Base-by-base conservation (phyloP, 2,888 invertebrate species). In the Microctonus hyperodae region DNA sequence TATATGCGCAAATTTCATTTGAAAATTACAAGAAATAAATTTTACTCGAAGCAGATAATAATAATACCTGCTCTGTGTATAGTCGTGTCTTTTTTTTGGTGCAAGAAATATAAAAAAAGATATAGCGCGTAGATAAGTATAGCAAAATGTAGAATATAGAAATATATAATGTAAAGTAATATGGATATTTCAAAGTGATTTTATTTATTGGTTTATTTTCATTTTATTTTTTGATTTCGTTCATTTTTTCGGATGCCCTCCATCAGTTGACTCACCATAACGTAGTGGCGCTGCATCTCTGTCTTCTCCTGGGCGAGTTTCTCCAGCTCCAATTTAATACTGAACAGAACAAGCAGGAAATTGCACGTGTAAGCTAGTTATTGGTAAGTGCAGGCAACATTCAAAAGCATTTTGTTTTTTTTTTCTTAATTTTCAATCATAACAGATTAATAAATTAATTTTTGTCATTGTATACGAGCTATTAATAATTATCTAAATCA, bases 211-310 rank as follows among this genome's bases (percentile, higher is more conserved):
- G 11, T 37, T 44, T 33, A 6, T 70, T 67, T 72, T 66, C 69
- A 72, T 74, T 71, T 72, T 67, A 66, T 68, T 53, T 31, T 51
- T 28, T 40, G 20, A 37, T 25, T 37, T 53, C n/a, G n/a, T n/a
- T n/a, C n/a, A n/a, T n/a, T 28, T 23, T 51, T 51, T 51, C 23
- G 51, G 13, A n/a, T 13, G 23, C 10, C 22, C 23, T 11, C 51
- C 25, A 51, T 51, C 23, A 25, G 51, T 25, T 13, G 25, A 88
- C 91, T 90, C 86, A 93, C 93, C 93, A 94, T 93, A 72, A 93
- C 92, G 86, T 93, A 94, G 86, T 93, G 92, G 84, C 94, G 87
- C 85, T 94, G 93, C 91, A 94, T 92, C 86, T 93, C 93, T 72
- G 93, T 93, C 87, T 94, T 94, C 86, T 94, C 94, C 82, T 91